phyloP scores from a whole-genome alignment of 2,888 invertebrate genomes.

The Dermolepida albohirtum region DNA sequence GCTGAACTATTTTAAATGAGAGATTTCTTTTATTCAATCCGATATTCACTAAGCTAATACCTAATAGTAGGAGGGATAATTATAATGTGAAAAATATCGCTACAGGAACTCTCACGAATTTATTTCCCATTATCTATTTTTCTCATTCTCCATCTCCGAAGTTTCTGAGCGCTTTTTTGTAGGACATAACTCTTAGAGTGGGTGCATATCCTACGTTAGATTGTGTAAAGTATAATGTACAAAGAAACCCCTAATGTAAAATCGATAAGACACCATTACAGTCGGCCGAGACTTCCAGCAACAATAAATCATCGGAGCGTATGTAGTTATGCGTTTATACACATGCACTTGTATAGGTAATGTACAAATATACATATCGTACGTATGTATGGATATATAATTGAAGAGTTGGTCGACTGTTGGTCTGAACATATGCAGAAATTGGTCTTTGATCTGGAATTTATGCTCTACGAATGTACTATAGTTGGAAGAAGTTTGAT shows the following conservation, averaged over 20 bases:
- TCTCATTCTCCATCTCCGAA: slow-evolving; percentile 62
- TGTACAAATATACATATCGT: background rate
- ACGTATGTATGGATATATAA: too few relatives aligned
- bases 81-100: slow-evolving; percentile 65
- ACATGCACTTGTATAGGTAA: slow-evolving; percentile 2
- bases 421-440: too few relatives aligned
- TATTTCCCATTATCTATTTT: slow-evolving; percentile 67
- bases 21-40: too few relatives aligned
- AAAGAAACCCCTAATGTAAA: slow-evolving; percentile 68
- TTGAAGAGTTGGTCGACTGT: too few relatives aligned
- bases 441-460: too few relatives aligned
- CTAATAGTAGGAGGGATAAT: slow-evolving; percentile 54
- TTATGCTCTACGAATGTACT: too few relatives aligned
- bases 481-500: too few relatives aligned
- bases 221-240: slow-evolving; percentile 68
- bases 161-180: slow-evolving; percentile 48
- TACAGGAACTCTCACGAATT: slow-evolving; percentile 63
- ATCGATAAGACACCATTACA: slow-evolving; percentile 67
- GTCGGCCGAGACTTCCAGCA: slow-evolving; percentile 63
- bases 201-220: slow-evolving; percentile 67
- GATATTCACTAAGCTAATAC: too few relatives aligned
- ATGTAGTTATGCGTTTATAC: slow-evolving; percentile 9
- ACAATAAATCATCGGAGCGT: slow-evolving; percentile 60
- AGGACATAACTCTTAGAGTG: slow-evolving; percentile 64
- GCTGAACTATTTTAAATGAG: too few relatives aligned